A percentile compares a stretch with the other conserved stretches of the same genome.
These are phyloP conservation scores for Drosophila takahashii DNA, from an alignment of 1,140 invertebrate genomes.

Conservation along the genomic window DNA sequence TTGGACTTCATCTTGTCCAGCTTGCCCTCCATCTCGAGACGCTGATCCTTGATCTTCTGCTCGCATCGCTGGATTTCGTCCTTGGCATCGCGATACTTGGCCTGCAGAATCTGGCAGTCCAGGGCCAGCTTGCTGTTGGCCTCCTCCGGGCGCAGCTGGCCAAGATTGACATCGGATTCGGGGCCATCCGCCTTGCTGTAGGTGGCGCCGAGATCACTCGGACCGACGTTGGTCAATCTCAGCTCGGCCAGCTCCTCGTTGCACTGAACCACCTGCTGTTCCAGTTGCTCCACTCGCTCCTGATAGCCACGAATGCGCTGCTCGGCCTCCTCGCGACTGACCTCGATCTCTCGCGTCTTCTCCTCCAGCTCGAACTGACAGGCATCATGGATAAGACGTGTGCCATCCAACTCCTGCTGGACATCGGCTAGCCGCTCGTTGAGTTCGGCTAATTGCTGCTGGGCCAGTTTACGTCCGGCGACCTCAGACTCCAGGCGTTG, in stretches of 20 bases:
- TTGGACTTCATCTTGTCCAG: conserved; percentile 89
- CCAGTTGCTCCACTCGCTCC: background rate
- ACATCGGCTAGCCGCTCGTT: conserved; percentile 1
- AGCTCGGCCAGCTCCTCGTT: conserved; percentile 8
- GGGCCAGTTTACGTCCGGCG: background rate
- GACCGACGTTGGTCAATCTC: background rate
- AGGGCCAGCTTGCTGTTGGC: conserved; percentile 19
- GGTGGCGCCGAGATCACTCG: conserved; percentile 3
- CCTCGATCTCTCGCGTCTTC: conserved; percentile 26
- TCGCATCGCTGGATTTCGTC: conserved; percentile 57
- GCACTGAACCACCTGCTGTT: background rate
- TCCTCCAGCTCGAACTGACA: conserved; percentile 25
- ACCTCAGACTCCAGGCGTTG: background rate
- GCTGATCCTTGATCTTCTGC: conserved; percentile 85
- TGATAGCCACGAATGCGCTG: conserved; percentile 9
- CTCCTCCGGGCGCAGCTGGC: conserved; percentile 11
- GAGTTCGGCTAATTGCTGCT: conserved; percentile 3
- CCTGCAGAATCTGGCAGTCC: conserved; percentile 72
- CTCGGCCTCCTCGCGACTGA: background rate
- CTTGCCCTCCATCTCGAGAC: conserved; percentile 88
- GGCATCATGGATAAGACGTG: conserved; percentile 8
- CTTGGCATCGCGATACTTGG: conserved; percentile 71
- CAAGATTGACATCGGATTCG: background rate
- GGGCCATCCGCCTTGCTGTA: conserved; percentile 1
- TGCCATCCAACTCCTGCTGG: conserved; percentile 16